Base-by-base conservation (phyloP, 2,113 vertebrate species). In the Tursiops truncatus region DNA sequence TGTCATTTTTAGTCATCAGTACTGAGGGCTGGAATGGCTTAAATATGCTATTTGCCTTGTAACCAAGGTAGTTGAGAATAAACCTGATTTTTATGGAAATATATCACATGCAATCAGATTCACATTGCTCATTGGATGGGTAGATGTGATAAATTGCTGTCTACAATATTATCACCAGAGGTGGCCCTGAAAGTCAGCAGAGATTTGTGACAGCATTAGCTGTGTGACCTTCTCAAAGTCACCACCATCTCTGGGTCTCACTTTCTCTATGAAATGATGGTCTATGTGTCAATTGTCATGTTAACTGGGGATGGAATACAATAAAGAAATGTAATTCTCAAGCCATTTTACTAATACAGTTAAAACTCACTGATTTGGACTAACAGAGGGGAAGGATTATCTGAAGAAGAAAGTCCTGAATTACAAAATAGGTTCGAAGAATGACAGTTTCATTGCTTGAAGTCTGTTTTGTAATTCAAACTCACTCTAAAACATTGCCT, bases 1-100 rank as follows among this genome's bases (percentile, higher is more conserved):
- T 96, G 86, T 96, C 92, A 96, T 97, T 97, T 97, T 97, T 93
- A 93, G 95, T 87, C 97, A 97, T 97, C 89, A 96, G 83, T 89
- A 65, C n/a, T 80, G 92, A 97, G 80, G 79, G 47, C 60, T 95
- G 62, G 50, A 88, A 95, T 95, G 86, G 70, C 86, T 97, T 97
- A 92, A 96, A 95, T 92, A 92, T 65, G 74, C 96, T 84, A 95
- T 92, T 97, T 97, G 79, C 76, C 70, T 97, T 62, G 62, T 96
- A 97, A 95, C 89, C 65, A 91, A 92, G 41, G 80, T 94, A 94
- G 88, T 41, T 90, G 90, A 95, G 93, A 97, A 96, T 85, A 56
- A 97, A 91, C 53, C 77, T 68, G 71, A 96, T 95, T 96, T 83
- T 84, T 91, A 92, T 74, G 94, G 90, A 94, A 95, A 85, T 56